Percentiles rank a stretch among this genome's conserved stretches.
Evolutionary conservation across 2,113 vertebrate species (phyloP).

Genomic region (Corythaeola cristata): DNA sequence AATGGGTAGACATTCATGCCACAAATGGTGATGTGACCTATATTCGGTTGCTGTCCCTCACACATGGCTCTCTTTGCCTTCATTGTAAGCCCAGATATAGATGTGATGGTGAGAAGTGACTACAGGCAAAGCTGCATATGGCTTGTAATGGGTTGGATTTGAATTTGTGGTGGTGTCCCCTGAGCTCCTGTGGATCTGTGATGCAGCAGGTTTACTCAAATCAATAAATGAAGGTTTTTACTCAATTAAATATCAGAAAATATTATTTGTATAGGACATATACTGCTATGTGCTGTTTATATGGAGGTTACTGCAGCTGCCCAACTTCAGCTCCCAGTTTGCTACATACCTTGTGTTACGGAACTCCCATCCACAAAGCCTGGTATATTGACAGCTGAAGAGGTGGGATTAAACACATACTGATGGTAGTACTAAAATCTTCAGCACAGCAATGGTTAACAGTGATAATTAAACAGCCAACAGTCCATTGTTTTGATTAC

Average conservation of each 20-base stretch:
- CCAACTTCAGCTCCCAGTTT: not conserved
- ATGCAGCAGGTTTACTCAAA: not conserved
- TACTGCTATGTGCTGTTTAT: not conserved
- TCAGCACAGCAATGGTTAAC: not conserved
- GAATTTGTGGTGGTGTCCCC: not conserved
- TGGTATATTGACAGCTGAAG: not conserved
- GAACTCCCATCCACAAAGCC: not conserved
- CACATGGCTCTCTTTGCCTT: not conserved
- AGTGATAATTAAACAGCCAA: not conserved
- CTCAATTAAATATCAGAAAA: not conserved
- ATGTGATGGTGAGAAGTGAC: constrained; percentile 2
- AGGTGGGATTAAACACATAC: not conserved
- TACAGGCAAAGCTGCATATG: not conserved
- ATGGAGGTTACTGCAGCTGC: not conserved
- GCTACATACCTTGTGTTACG: not conserved
- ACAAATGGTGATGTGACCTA: not conserved
- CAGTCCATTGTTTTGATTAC: not conserved
- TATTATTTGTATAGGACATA: not conserved
- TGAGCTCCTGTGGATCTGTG: not conserved
- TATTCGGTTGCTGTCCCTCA: not conserved
- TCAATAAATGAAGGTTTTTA: not conserved
- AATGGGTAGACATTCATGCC: not conserved
- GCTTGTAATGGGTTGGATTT: not conserved
- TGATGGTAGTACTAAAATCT: not conserved
- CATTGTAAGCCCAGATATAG: not conserved